Base-by-base conservation (phyloP, 2,797 vertebrate genomes). In the Sebastes diaconus region DNA sequence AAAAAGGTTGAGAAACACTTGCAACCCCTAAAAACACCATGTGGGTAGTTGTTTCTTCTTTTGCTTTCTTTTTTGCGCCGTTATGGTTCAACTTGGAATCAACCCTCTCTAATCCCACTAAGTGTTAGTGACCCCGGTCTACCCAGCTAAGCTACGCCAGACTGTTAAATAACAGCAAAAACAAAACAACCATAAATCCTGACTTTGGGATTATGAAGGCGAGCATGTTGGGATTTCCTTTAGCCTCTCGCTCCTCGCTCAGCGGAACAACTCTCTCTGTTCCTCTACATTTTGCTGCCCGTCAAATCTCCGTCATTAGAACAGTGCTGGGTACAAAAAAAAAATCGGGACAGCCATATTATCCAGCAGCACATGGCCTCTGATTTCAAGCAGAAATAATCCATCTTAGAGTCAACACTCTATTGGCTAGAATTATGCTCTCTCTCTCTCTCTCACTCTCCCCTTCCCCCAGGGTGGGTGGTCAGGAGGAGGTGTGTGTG, bases 301-400 rank as follows among this genome's bases (percentile, higher is more conserved):
- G 46, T 92, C 89, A 92, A 89, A 93, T 83, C 84, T 86, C 80
- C 80, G 70, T 89, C 88, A 90, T 92, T 92, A 85, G 80, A 91
- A 80, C 86, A 72, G 25, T 76, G 65, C 58, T 36, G 57, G 60
- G n/a, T 25, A 64, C 8, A 68, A 36, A n/a, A 61, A 68, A 73
- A 68, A 83, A 70, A 77, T 22, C n/a, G 58, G 81, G 73, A 79
- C 72, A 67, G 74, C 84, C 86, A 83, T 87, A 91, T 91, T 90
- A 92, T 91, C 92, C 90, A 90, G 87, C 90, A 86, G 90, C 90
- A 89, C 89, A 93, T 84, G 83, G 85, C 89, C 85, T 91, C 88
- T 92, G 94, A 94, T 93, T 95, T 91, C 88, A 91, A 92, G 92
- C 93, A 91, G 93, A 93, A 95, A 96, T 95, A 95, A 95, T 96